Evolutionary conservation across 2,113 vertebrate genomes (phyloP).

Genomic region (pig (Sus scrofa)): T2T-Sscrofa CM000820.6:55528501-55529000

Average conservation of each 20-base stretch:
- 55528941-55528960: slow-evolving; percentile 87
- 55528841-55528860: neutral
- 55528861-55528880: slow-evolving; percentile 45
- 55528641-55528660: neutral
- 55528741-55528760: slow-evolving; percentile 54
- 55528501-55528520: neutral
- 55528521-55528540: neutral
- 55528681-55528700: neutral
- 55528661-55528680: neutral
- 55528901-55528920: slow-evolving; percentile 61
- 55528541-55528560: neutral
- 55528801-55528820: slow-evolving; percentile 59
- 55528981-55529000: slow-evolving; percentile 89
- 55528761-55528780: neutral
- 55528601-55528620: neutral
- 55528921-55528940: slow-evolving; percentile 87
- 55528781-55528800: neutral
- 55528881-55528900: slow-evolving; percentile 67
- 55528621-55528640: neutral
- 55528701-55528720: neutral
- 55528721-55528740: neutral
- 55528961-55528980: slow-evolving; percentile 84
- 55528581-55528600: neutral
- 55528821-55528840: slow-evolving; percentile 63
- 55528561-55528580: neutral